Evolutionary conservation across 2,888 invertebrate species (phyloP).

Genomic region (Anticlea derivata): DNA sequence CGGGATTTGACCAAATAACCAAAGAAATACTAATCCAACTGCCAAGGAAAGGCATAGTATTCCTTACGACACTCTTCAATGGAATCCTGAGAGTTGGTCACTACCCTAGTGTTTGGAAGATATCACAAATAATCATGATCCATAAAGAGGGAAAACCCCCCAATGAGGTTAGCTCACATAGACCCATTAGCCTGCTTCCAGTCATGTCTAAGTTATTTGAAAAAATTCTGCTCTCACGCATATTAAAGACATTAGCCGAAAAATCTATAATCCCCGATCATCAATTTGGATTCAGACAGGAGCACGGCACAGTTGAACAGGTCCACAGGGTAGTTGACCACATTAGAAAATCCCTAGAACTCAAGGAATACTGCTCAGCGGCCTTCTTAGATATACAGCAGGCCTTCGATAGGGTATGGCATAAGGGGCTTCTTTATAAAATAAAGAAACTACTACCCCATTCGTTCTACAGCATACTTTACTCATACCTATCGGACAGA

Average conservation of each 20-base stretch:
- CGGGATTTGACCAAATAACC: background rate
- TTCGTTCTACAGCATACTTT: too few relatives aligned
- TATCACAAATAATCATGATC: too few relatives aligned
- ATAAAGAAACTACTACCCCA: background rate
- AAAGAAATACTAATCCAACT: background rate
- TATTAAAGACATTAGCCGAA: too few relatives aligned
- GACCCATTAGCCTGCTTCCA: background rate
- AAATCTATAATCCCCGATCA: too few relatives aligned
- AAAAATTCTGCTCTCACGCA: too few relatives aligned
- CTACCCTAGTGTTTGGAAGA: background rate
- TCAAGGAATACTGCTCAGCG: too few relatives aligned
- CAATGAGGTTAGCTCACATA: background rate
- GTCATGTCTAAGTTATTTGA: background rate
- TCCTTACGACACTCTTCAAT: background rate
- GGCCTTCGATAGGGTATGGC: too few relatives aligned
- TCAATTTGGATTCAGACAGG: background rate
- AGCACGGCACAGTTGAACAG: background rate
- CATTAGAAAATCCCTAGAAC: background rate
- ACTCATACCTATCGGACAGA: too few relatives aligned
- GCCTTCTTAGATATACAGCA: too few relatives aligned
- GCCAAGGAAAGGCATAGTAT: background rate
- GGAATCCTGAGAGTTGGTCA: background rate
- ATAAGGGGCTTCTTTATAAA: too few relatives aligned
- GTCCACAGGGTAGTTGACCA: too few relatives aligned
- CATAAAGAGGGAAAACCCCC: background rate